These are phyloP conservation scores for Rhinatrema bivittatum DNA, from an alignment of 2,797 vertebrate species.

Conservation along the genomic window DNA sequence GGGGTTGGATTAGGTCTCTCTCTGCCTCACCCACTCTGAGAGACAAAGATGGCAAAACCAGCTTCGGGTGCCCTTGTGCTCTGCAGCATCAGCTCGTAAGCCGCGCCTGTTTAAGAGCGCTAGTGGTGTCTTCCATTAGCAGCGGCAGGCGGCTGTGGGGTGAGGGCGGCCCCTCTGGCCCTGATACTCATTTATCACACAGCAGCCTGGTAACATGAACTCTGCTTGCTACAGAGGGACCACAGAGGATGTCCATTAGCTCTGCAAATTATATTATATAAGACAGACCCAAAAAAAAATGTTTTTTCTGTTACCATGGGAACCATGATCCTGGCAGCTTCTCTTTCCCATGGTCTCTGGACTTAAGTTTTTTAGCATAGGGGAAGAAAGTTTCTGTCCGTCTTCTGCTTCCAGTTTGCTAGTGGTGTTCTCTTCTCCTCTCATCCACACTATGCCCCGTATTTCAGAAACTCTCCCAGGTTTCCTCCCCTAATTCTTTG, in stretches of 20 bases:
- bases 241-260: background rate
- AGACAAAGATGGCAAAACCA: background rate
- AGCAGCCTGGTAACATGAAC: background rate
- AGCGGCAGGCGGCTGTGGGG: background rate
- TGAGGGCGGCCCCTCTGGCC: background rate
- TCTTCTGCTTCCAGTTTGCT: no score
- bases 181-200: background rate
- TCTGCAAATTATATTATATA: conserved; percentile 1
- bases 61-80: background rate
- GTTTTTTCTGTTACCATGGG: background rate
- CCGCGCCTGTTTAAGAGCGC: background rate
- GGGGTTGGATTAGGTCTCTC: no score
- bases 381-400: no score
- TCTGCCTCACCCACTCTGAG: background rate
- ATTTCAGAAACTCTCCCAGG: no score
- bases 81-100: background rate
- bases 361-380: no score
- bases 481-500: no score
- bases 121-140: background rate
- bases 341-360: background rate
- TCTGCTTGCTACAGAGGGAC: background rate
- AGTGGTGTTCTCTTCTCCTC: no score
- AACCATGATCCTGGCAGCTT: background rate
- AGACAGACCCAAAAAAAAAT: background rate
- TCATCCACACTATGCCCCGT: no score